Base-by-base conservation (phyloP, 2,888 invertebrate species). In the Nomada goodeniana region DNA sequence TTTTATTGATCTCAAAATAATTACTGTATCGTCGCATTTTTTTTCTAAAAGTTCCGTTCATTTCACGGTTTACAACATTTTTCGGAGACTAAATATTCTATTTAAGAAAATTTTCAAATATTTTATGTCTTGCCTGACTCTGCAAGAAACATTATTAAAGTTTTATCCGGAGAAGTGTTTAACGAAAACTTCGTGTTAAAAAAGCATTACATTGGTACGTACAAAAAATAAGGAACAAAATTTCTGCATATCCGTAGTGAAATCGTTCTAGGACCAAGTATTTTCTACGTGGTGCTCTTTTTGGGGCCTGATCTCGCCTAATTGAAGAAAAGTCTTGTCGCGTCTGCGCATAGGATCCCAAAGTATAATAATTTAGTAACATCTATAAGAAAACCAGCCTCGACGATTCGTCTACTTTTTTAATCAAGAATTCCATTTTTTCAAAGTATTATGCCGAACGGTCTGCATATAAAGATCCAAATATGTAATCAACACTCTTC, bases 171-270 rank as follows among this genome's bases (percentile, higher is more conserved):
- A 36, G 36, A 36, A 36, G 36, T 36, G 36, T 36, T 36, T 36
- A 5, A 36, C 36, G 36, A 36, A 36, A 36, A 36, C 36, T 7
- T 36, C 36, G 36, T 36, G 36, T 5, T 36, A 20, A 44, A 47
- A 11, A 7, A 18, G 18, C 13, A n/a, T 29, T 59, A 7, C 55
- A 20, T 15, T 3, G 47, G 26, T 7, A 29, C 9, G 20, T 18
- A 44, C 18, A 7, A 15, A 20, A 11, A 13, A 7, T 11, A 18
- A 29, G 15, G 0, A 47, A 71, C 26, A 23, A 55, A 57, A 78
- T 68, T 78, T 71, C 70, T 84, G 85, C 90, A 90, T 90, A 90
- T 90, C 89, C 57, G 67, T 90, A 86, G 82, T 44, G 59, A 64
- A 83, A 83, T 79, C 75, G 55, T 50, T 83, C 73, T 79, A 80